Evolutionary conservation across 2,113 vertebrate genomes (phyloP), one percentile per base, ranked within the genome.

Genomic region (Mohoua ochrocephala): DNA sequence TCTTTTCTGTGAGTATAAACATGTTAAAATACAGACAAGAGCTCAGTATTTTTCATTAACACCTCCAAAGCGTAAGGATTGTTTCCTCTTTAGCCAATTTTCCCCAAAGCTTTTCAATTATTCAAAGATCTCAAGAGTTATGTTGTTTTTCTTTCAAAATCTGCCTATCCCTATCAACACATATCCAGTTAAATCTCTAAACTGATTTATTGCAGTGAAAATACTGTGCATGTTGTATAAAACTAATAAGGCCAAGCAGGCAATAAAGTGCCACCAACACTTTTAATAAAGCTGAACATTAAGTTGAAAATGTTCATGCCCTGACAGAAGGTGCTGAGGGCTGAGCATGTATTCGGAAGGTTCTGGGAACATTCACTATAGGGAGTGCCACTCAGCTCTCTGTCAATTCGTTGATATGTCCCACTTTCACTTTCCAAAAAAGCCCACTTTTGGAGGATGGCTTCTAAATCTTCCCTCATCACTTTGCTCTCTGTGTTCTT

Each of bases 311-410:
- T 53, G 31, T 53, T 53, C 6, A 10, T 39, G 17, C 13, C 8
- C 24, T 39, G 31, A n/a, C 21, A 78, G 18, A 45, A 31, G 15
- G 13, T 33, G 8, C 31, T 82, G 44, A 64, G 39, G 30, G 19
- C 6, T 53, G 17, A n/a, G 16, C 10, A 39, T 3, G 5, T 11
- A 7, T 77, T 44, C 5, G 1, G 5, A 28, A 41, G 7, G 6
- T 71, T 64, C 17, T 67, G 44, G 49, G 26, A 49, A 24, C 15
- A 24, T 39, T 56, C 9, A 15, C 13, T 14, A 12, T 44, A 30
- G 14, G 16, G 35, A 44, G 3, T 5, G 10, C 47, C 21, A 31
- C 37, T 69, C 47, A 84, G 14, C 1, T 49, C 13, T 53, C 33
- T 24, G 6, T 23, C 15, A 30, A 39, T 52, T 59, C 0, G 0